These are phyloP conservation scores for Centropus unirufus DNA, from an alignment of 2,113 vertebrate species.

Conservation along the genomic window DNA sequence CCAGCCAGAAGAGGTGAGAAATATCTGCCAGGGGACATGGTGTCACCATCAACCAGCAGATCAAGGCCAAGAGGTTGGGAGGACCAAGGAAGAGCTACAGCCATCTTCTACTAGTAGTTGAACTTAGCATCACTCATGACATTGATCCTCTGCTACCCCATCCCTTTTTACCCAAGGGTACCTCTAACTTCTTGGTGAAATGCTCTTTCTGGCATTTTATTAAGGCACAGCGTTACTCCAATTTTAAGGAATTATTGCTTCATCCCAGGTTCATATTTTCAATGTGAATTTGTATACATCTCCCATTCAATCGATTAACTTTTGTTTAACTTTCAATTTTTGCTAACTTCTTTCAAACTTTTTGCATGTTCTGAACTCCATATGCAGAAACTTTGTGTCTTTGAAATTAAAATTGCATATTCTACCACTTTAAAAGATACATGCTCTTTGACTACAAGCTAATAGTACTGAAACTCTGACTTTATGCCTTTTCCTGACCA, in stretches of 20 bases:
- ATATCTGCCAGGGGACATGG: not conserved
- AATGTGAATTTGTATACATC: not conserved
- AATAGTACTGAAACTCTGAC: not conserved
- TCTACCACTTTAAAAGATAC: not conserved
- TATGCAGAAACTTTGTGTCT: not conserved
- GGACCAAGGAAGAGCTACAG: fast-evolving
- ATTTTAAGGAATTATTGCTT: not conserved
- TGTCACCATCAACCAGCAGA: not conserved
- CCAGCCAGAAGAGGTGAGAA: not conserved
- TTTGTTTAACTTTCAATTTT: not conserved
- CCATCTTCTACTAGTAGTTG: not conserved
- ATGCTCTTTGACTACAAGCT: not conserved
- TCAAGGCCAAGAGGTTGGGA: fast-evolving
- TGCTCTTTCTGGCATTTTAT: not conserved
- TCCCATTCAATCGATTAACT: not conserved
- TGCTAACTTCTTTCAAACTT: not conserved
- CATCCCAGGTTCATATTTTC: not conserved
- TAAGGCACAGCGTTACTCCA: not conserved
- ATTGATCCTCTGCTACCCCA: not conserved
- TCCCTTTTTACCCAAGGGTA: no score
- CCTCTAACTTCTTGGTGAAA: fast-evolving
- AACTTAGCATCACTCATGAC: fast-evolving
- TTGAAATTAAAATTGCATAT: not conserved
- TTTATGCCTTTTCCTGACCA: not conserved
- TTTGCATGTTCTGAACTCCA: not conserved